Base-by-base conservation (phyloP, 2,888 invertebrate species). In the Girardia tigrina region DNA sequence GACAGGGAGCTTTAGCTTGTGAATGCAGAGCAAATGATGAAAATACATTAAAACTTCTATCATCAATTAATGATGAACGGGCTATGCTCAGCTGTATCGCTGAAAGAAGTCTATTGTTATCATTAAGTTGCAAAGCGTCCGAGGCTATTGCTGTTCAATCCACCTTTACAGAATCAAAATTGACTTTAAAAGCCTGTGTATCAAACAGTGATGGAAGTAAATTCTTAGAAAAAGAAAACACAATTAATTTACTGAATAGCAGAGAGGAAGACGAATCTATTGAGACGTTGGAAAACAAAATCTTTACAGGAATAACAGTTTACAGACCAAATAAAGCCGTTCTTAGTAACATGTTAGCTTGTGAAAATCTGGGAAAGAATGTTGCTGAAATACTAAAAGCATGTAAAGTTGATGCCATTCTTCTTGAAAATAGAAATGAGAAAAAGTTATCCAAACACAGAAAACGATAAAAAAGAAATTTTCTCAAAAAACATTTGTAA, bases 1-100 rank as follows among this genome's bases (percentile, higher is more conserved):
- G 94, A 0, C 95, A 97, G 85, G 95, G 95, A 1, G 94, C 95
- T 1, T 84, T 97, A 78, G 95, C 91, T 0, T 90, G 95, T n/a
- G 94, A 97, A 83, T 94, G 94, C 81, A 86, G 91, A 2, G 87
- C 88, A 26, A 87, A 88, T 78, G 91, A 94, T 83, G 82, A 85
- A 6, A 86, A 86, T 42, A 88, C 89, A 0, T 84, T 92, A 16
- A 81, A 86, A 12, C 86, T 94, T 82, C 85, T 94, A 29, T 87
- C 89, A 75, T 88, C 89, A 0, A 86, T 92, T 77, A 89, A 89
- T 83, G 90, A 95, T 81, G 84, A 88, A 0, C 87, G 89, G 78
- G 92, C 94, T 0, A 89, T 90, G 42, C 87, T 92, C 79, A 85
- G 89, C 77, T 89, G 91, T 78, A 86, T 93, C 26, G 91, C 93